Evolutionary conservation across 2,888 invertebrate species (phyloP).

Genomic region (Euplagia quadripunctaria): DNA sequence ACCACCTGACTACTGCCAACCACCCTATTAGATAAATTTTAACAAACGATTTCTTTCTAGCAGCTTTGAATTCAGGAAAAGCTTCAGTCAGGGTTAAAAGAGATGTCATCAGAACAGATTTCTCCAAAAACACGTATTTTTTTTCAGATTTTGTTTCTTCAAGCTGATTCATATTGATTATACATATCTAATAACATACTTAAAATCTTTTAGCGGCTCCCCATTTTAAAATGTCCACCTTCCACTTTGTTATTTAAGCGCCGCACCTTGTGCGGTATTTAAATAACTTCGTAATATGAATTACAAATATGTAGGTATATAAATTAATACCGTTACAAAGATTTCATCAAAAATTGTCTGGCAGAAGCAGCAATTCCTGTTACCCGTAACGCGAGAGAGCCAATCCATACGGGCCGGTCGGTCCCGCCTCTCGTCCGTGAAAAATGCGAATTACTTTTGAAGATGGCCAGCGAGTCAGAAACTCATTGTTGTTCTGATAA

Average conservation of each 20-base stretch:
- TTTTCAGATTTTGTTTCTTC: neutral
- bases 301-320: neutral
- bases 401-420: conserved; percentile 40
- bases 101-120: neutral
- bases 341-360: conserved; percentile 22
- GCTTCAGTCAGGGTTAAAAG: too few relatives aligned
- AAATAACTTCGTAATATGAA: neutral
- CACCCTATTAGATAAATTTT: neutral
- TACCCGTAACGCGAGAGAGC: conserved; percentile 13
- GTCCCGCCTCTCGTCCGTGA: conserved; percentile 61
- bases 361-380: conserved; percentile 13
- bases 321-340: conserved; percentile 14
- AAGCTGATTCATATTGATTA: neutral
- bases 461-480: conserved; percentile 83
- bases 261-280: neutral
- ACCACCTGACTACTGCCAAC: too few relatives aligned
- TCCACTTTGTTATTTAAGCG: neutral
- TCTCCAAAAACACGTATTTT: too few relatives aligned
- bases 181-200: neutral
- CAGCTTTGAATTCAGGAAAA: neutral
- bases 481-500: conserved; percentile 84
- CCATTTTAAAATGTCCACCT: neutral
- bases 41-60: neutral
- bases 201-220: neutral
- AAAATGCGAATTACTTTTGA: conserved; percentile 81